phyloP scores from a whole-genome alignment of 2,888 invertebrate genomes.

The Macrostomum cliftonense region DNA sequence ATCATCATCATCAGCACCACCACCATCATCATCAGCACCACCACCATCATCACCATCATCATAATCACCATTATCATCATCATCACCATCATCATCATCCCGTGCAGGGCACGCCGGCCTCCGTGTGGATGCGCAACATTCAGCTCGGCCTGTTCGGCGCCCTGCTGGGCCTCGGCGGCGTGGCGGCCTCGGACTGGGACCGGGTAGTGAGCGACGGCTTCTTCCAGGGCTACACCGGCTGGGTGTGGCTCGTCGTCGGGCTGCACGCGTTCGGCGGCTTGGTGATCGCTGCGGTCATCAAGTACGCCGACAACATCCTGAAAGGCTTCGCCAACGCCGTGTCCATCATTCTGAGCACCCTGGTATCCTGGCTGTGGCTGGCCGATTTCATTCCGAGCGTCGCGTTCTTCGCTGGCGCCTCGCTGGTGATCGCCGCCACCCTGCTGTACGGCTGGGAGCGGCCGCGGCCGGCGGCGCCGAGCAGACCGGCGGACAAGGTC shows the following conservation, averaged over 20 bases:
- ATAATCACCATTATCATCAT: constrained; percentile 14
- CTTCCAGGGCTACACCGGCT: constrained; percentile 40
- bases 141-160: constrained; percentile 30
- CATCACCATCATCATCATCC: background rate
- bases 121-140: constrained; percentile 11
- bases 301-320: constrained; percentile 44
- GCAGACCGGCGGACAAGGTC: too few species aligned
- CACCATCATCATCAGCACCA: constrained; percentile 25
- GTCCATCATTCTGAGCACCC: constrained; percentile 41
- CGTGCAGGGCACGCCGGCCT: background rate
- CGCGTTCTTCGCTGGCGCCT: constrained; percentile 36
- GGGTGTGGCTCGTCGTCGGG: constrained; percentile 39
- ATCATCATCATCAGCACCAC: constrained; percentile 14
- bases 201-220: constrained; percentile 38
- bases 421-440: constrained; percentile 39
- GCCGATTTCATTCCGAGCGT: constrained; percentile 39
- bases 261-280: constrained; percentile 42
- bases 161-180: constrained; percentile 34
- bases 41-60: constrained; percentile 19
- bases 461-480: too few species aligned
- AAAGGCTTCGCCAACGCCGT: constrained; percentile 44
- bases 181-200: constrained; percentile 34
- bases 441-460: constrained; percentile 36
- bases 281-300: constrained; percentile 42
- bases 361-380: constrained; percentile 39